These are phyloP conservation scores for Hoplodrina blanda DNA, from an alignment of 2,888 invertebrate species.

Conservation along the genomic window DNA sequence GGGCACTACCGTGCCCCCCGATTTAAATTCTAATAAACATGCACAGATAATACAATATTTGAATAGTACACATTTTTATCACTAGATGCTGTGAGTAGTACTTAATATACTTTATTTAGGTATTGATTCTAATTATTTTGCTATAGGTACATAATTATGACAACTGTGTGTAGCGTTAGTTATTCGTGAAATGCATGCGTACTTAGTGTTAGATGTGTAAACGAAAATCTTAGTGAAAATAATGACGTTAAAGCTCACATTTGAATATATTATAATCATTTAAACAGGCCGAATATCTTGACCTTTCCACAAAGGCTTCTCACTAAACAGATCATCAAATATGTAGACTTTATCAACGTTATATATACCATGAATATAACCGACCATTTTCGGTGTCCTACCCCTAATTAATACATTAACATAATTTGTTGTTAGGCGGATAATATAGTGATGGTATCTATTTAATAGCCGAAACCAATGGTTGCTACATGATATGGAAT, in stretches of 20 bases:
- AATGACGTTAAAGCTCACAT: too few relatives aligned
- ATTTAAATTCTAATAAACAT: too few relatives aligned
- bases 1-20: too few relatives aligned
- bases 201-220: too few relatives aligned
- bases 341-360: not conserved
- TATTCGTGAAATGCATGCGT: not conserved
- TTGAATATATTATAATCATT: not conserved
- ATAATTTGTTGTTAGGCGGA: conserved; percentile 4
- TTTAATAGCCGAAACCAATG: not conserved
- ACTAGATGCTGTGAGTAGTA: too few relatives aligned
- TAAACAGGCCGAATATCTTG: not conserved
- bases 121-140: too few relatives aligned
- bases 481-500: not conserved
- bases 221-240: too few relatives aligned
- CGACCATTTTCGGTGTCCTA: not conserved
- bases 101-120: too few relatives aligned
- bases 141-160: too few relatives aligned
- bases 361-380: not conserved
- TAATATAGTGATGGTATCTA: conserved; percentile 15
- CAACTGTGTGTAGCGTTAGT: too few relatives aligned
- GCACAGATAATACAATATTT: too few relatives aligned
- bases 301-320: not conserved
- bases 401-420: conserved; percentile 31
- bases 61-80: too few relatives aligned
- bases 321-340: not conserved